Evolutionary conservation across 2,797 vertebrate species (phyloP), one percentile per base, ranked within the genome.

Genomic region (Chloroceryle inda): DNA sequence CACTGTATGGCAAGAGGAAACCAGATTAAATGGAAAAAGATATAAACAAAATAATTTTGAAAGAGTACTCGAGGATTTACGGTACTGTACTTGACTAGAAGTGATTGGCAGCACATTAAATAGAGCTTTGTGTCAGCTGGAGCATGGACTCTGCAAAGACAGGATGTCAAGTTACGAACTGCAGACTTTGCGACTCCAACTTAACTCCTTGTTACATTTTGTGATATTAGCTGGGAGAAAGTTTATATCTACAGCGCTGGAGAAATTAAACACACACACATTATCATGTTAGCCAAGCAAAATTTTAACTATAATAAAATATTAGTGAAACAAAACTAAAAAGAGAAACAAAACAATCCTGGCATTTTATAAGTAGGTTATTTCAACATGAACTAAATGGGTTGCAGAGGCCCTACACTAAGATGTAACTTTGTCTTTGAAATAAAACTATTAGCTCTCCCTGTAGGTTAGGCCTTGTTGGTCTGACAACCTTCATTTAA

Each of bases 101-200:
- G 88, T 98, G 98, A 97, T 97, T 97, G 97, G 96, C 97, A 97
- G 95, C 91, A 95, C 96, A 97, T 98, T 97, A 97, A 98, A 97
- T 94, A 96, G 95, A 97, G 96, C 97, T 98, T 97, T 98, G 97
- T 97, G 97, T 97, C 96, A 94, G 96, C 96, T 95, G 84, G 85
- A 92, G 94, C 97, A 95, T 96, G 95, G 94, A 96, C 94, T 96
- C 75, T 64, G 96, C 97, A 97, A 97, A 98, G 97, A 95, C 95
- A 97, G 94, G 96, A 97, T 96, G 94, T 97, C 97, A 97, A 96
- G 96, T 98, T 98, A 98, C 96, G 82, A 96, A 95, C 95, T 93
- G 97, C 96, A 98, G 97, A 98, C 97, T 97, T 94, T 85, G 95
- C 18, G 98, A 98, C 98, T 98, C 97, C 97, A 97, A 84, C 72